Conservation (phyloP, 2,888 invertebrate species). For the Zele albiditarsus region DNA sequence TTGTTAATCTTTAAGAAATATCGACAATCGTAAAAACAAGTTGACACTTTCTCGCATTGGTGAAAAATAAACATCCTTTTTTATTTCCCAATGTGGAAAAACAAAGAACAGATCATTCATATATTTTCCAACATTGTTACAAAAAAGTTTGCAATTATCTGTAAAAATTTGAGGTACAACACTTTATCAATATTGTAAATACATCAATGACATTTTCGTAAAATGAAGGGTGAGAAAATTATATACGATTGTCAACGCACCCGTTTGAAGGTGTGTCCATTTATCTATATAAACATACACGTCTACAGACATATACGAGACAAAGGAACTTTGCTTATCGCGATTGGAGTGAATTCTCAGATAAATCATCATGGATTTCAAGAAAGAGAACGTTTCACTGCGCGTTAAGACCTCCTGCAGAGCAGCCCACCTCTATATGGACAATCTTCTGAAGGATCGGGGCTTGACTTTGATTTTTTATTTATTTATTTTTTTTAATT, state of each 20-base stretch:
- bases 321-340: slow-evolving; percentile 2
- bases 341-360: background rate
- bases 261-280: background rate
- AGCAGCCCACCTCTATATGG: background rate
- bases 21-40: too few relatives aligned
- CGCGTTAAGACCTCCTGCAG: slow-evolving; percentile 11
- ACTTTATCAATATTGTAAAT: background rate
- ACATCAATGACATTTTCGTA: background rate
- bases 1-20: too few relatives aligned
- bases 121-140: too few relatives aligned
- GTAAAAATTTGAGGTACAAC: too few relatives aligned
- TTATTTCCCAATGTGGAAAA: too few relatives aligned
- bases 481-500: background rate
- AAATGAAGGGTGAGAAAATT: background rate
- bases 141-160: too few relatives aligned
- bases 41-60: too few relatives aligned
- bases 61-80: too few relatives aligned
- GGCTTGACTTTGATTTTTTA: background rate
- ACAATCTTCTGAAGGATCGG: slow-evolving; percentile 15
- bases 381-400: slow-evolving; percentile 13
- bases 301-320: background rate
- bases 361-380: slow-evolving; percentile 18
- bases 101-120: too few relatives aligned
- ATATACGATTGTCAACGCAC: background rate
- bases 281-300: background rate